These are phyloP conservation scores for Pteropus alecto DNA, from an alignment of 2,113 vertebrate genomes.

Conservation along the genomic window DNA sequence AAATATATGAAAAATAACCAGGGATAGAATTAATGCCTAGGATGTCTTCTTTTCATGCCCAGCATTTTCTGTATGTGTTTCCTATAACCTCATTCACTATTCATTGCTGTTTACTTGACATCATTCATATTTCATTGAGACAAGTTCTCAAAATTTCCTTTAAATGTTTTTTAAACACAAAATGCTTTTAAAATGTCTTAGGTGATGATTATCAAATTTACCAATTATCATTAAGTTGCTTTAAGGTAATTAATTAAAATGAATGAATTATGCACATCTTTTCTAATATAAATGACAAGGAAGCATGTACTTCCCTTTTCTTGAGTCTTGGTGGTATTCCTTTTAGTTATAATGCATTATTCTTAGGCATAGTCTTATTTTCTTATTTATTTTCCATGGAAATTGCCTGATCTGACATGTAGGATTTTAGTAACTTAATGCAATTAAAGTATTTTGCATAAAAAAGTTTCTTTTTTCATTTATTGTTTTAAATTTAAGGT, in stretches of 20 bases:
- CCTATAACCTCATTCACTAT: slow-evolving; percentile 55
- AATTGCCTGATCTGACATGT: background rate
- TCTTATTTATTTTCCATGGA: slow-evolving; percentile 53
- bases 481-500: background rate
- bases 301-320: slow-evolving; percentile 1
- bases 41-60: slow-evolving; percentile 5
- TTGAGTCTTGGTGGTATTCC: background rate
- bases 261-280: background rate
- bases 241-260: slow-evolving; percentile 54
- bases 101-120: slow-evolving; percentile 55
- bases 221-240: slow-evolving; percentile 60
- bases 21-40: background rate
- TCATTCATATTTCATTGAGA: slow-evolving; percentile 61
- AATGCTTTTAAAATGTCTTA: slow-evolving; percentile 35
- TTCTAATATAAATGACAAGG: slow-evolving; percentile 39
- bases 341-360: slow-evolving; percentile 43
- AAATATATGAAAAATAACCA: background rate
- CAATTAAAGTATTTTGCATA: background rate
- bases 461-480: background rate
- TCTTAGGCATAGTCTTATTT: slow-evolving; percentile 14
- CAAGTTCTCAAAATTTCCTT: slow-evolving; percentile 59
- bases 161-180: slow-evolving; percentile 15
- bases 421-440: background rate
- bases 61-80: slow-evolving; percentile 52
- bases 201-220: slow-evolving; percentile 25